A percentile compares a stretch with the other conserved stretches of the same genome.
phyloP scores from a whole-genome alignment of 1,140 invertebrate species.

The Ceratosolen solmsi region DNA sequence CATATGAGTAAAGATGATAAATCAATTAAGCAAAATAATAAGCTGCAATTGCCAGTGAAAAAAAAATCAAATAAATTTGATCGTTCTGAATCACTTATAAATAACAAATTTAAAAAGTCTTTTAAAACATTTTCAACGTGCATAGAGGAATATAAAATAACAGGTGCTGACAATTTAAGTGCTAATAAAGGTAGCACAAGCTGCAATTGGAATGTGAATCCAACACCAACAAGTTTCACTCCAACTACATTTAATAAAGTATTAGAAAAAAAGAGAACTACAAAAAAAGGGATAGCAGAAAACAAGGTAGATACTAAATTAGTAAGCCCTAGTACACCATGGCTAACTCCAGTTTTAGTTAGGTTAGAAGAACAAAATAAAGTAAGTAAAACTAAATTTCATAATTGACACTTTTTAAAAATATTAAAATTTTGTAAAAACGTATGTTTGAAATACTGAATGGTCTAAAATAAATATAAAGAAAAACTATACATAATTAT shows the following conservation, averaged over 20 bases:
- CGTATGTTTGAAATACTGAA: too few species aligned
- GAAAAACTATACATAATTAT: too few species aligned
- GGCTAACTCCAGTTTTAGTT: constrained; percentile 54
- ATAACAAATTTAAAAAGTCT: constrained; percentile 39
- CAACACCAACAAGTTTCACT: not conserved
- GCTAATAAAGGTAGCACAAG: constrained; percentile 33
- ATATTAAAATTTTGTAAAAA: too few species aligned
- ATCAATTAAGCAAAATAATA: constrained; percentile 25
- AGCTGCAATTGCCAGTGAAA: constrained; percentile 20
- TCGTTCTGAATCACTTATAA: constrained; percentile 5
- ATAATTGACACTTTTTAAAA: too few species aligned
- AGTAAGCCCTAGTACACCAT: constrained; percentile 47
- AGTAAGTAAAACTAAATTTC: constrained; percentile 40
- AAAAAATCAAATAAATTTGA: constrained; percentile 40
- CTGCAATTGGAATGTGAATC: constrained; percentile 44
- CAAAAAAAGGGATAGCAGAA: constrained; percentile 1
- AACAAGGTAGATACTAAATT: constrained; percentile 28
- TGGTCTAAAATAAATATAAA: too few species aligned
- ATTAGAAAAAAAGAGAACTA: constrained; percentile 24
- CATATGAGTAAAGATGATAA: constrained; percentile 1
- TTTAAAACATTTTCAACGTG: constrained; percentile 40
- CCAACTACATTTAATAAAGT: not conserved
- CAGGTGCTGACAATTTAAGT: constrained; percentile 26
- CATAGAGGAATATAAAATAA: constrained; percentile 41
- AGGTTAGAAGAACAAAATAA: constrained; percentile 55